A percentile compares a stretch with the other conserved stretches of the same genome.
phyloP scores from a whole-genome alignment of 2,888 invertebrate species.

The Cephalotes varians region DNA sequence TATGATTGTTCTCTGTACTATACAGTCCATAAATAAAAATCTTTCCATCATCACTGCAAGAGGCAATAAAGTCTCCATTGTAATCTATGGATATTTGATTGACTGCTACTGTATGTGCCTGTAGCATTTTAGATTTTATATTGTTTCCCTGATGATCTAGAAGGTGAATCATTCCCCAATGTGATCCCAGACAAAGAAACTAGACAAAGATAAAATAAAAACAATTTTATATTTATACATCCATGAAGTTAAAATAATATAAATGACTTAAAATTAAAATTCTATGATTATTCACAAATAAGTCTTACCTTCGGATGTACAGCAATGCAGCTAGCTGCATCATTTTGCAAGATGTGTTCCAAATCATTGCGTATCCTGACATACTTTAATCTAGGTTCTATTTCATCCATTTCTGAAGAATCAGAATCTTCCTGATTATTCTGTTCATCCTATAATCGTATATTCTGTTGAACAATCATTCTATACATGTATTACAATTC shows the following conservation, averaged over 20 bases:
- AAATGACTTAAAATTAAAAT: conserved; percentile 24
- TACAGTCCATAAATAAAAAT: conserved; percentile 96
- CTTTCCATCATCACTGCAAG: conserved; percentile 96
- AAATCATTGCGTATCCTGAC: conserved; percentile 95
- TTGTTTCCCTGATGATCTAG: conserved; percentile 97
- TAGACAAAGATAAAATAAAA: conserved; percentile 82
- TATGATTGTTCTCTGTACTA: conserved; percentile 93
- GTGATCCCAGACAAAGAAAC: conserved; percentile 97
- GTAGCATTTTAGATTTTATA: conserved; percentile 90
- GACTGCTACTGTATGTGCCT: conserved; percentile 95
- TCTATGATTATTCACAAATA: background rate
- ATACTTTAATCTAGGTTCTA: conserved; percentile 97
- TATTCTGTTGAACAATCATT: background rate
- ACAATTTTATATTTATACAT: background rate
- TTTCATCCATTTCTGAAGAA: conserved; percentile 87
- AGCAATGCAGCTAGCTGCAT: conserved; percentile 96
- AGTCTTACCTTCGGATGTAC: conserved; percentile 94
- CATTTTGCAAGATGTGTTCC: conserved; percentile 93
- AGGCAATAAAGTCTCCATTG: conserved; percentile 97
- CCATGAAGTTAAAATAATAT: background rate
- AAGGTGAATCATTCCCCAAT: conserved; percentile 95
- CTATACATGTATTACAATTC: background rate
- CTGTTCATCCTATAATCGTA: conserved; percentile 78
- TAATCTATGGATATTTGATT: conserved; percentile 97
- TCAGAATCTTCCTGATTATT: conserved; percentile 83